Evolutionary conservation across 1,140 invertebrate species (phyloP).

Genomic region (Achroia grisella): DNA sequence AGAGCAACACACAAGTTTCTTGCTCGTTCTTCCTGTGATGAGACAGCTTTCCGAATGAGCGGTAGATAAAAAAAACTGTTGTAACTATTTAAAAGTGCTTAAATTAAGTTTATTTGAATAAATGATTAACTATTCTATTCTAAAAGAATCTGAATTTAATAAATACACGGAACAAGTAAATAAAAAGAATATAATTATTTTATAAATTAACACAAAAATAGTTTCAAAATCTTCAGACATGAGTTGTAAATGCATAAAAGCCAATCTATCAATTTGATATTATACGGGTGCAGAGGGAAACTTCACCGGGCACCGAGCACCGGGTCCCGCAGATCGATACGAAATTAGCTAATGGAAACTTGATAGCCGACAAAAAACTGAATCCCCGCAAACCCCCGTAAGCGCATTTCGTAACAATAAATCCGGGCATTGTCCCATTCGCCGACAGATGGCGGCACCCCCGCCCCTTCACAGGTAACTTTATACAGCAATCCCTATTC

Average conservation of each 20-base stretch:
- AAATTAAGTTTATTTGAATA: too few relatives aligned
- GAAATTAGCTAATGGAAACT: conserved; percentile 71
- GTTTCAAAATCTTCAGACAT: too few relatives aligned
- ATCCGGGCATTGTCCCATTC: conserved; percentile 52
- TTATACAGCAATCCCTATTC: conserved; percentile 27
- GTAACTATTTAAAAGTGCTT: too few relatives aligned
- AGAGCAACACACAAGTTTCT: too few relatives aligned
- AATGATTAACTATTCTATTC: too few relatives aligned
- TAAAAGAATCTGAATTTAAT: too few relatives aligned
- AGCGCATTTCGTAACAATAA: conserved; percentile 63
- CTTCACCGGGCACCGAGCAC: conserved; percentile 42
- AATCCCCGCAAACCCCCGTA: conserved; percentile 40
- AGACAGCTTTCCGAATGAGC: too few relatives aligned
- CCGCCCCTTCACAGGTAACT: conserved; percentile 56
- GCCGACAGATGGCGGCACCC: conserved; percentile 55
- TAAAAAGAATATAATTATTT: too few relatives aligned
- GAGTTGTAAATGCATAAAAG: conserved; percentile 58
- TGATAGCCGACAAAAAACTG: conserved; percentile 64
- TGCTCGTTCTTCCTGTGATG: too few relatives aligned
- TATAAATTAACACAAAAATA: too few relatives aligned
- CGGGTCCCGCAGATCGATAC: conserved; percentile 44
- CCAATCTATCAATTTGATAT: conserved; percentile 61
- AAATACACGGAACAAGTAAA: too few relatives aligned
- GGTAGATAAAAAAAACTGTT: too few relatives aligned
- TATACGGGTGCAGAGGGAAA: conserved; percentile 30